Conservation (phyloP, 2,888 invertebrate genomes). For the Rhogogaster chlorosoma region DNA sequence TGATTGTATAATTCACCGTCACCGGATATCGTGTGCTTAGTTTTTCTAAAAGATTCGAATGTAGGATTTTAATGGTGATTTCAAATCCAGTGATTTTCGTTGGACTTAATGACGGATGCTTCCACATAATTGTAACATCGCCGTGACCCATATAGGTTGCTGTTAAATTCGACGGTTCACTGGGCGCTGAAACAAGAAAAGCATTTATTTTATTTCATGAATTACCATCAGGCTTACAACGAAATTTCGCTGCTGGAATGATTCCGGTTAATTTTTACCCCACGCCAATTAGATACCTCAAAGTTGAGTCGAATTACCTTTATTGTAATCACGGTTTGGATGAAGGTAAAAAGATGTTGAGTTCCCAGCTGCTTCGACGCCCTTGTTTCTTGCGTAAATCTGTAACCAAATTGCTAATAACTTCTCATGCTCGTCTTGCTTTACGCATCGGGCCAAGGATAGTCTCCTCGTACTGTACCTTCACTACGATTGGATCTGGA, state of each 20-base stretch:
- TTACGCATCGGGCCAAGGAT: not conserved
- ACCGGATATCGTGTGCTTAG: not conserved
- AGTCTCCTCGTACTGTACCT: not conserved
- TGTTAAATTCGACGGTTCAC: not conserved
- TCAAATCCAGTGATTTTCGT: conserved; percentile 12
- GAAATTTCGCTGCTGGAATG: not conserved
- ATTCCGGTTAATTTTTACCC: not conserved
- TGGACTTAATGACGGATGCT: not conserved
- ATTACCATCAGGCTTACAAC: not conserved
- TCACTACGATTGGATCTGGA: not conserved
- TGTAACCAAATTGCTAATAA: not conserved
- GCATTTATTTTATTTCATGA: not conserved
- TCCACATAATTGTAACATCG: not conserved
- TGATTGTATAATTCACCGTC: not conserved
- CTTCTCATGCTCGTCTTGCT: not conserved
- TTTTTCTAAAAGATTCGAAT: not conserved
- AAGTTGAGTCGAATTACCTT: not conserved
- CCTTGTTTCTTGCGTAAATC: conserved; percentile 9
- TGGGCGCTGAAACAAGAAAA: not conserved
- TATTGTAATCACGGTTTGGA: not conserved
- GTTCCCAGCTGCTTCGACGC: not conserved
- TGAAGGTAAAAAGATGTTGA: not conserved
- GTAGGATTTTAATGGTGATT: not conserved
- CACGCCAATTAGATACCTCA: too few species aligned
- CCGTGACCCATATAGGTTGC: not conserved